Conservation (phyloP, 2,888 invertebrate species). For the Ernsta delagoae region DNA sequence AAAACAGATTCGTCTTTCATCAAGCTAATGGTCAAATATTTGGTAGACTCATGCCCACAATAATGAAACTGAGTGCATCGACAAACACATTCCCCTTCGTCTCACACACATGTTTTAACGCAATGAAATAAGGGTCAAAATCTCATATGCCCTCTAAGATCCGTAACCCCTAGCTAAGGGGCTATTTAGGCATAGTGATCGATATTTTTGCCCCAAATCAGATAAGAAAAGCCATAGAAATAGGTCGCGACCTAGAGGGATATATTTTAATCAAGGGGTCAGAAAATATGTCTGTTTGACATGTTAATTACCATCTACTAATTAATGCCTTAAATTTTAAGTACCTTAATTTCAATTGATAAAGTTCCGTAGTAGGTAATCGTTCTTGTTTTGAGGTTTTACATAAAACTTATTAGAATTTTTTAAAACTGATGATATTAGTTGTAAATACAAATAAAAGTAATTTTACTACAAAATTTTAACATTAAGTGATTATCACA, state of each 20-base stretch:
- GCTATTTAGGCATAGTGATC: constrained; percentile 47
- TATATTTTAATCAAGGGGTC: constrained; percentile 9
- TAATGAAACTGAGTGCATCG: constrained; percentile 29
- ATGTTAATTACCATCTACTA: not conserved
- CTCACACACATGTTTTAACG: not conserved
- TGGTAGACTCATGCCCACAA: constrained; percentile 35
- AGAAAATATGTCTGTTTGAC: not conserved
- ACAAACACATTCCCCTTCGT: constrained; percentile 14
- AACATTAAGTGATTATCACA: too few species aligned
- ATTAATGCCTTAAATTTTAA: not conserved
- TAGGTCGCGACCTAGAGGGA: constrained; percentile 47
- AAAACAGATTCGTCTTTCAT: constrained; percentile 56
- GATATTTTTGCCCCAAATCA: constrained; percentile 61
- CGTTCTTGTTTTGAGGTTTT: too few species aligned
- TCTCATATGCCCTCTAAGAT: constrained; percentile 13
- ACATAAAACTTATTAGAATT: too few species aligned
- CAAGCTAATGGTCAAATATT: constrained; percentile 72
- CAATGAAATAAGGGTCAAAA: constrained; percentile 15
- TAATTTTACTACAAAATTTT: too few species aligned
- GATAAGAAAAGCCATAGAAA: constrained; percentile 45
- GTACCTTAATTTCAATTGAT: not conserved
- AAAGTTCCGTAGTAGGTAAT: too few species aligned
- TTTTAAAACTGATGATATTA: too few species aligned
- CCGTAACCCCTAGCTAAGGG: constrained; percentile 19
- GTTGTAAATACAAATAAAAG: too few species aligned